Base-by-base conservation (phyloP, 2,113 vertebrate genomes). In the Rhynchomys soricoides region DNA sequence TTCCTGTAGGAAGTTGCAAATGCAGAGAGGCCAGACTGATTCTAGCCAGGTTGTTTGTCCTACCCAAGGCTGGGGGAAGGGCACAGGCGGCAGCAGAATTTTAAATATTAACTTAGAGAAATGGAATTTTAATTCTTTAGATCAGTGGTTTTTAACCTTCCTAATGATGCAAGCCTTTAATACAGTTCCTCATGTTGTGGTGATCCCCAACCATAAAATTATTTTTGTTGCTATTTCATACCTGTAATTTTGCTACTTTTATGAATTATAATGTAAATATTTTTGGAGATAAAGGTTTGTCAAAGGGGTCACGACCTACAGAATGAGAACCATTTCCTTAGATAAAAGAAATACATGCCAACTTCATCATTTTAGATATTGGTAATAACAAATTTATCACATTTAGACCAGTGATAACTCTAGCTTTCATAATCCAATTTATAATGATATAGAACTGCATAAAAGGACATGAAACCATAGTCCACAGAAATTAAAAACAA, bases 321-420 rank as follows among this genome's bases (percentile, higher is more conserved):
- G 31, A 17, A 52, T 79, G 16, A 79, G 31, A 78, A 79, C 77
- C 48, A 52, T 17, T 52, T 29, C 48, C 29, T 52, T 78, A 16
- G 1, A 71, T 31, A 85, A 8, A 70, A 94, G 21, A 75, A 94
- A 64, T 57, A 2, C n/a, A 75, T 90, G 93, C 22, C 34, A 64
- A 12, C n/a, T 34, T 57, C 45, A 22, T 59, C 11, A 52, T 77
- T 88, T 89, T 92, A 62, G 37, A 93, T 74, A 50, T 55, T 92
- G 45, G 34, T 48, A 50, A 52, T 62, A 55, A 12, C 31, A 21
- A 93, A 85, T 43, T 22, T 59, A 4, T 70, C 37, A n/a, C 95
- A 90, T 88, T 95, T 74, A 89, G 15, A 86, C 57, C 0, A 85
- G 37, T 91, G 66, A 74, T 91, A 94, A n/a, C 43, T 48, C 57